These are phyloP conservation scores for Rattus rattus DNA, from an alignment of 2,113 vertebrate genomes.

Conservation along the genomic window DNA sequence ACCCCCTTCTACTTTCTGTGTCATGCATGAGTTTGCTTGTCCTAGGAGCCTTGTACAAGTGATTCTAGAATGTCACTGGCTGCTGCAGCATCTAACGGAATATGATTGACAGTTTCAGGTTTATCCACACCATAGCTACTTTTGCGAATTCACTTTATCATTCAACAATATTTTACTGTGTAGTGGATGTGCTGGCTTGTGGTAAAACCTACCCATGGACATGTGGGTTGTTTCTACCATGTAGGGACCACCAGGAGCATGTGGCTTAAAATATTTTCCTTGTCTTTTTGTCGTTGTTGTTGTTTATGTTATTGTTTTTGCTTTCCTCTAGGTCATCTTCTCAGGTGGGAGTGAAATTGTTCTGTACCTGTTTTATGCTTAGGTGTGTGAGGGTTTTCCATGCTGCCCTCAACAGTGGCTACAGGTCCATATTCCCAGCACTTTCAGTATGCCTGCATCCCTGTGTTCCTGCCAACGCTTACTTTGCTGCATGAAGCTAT, in stretches of 20 bases:
- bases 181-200: rapidly evolving
- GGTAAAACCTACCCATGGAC: too few species aligned
- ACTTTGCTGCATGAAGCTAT: rapidly evolving
- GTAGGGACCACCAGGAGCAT: rapidly evolving
- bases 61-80: neutral
- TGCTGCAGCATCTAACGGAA: too few species aligned
- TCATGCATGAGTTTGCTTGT: neutral
- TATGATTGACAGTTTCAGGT: too few species aligned
- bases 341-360: rapidly evolving
- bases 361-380: rapidly evolving
- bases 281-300: too few species aligned
- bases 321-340: rapidly evolving
- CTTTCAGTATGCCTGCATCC: rapidly evolving
- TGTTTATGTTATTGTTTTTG: neutral
- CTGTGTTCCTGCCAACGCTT: rapidly evolving
- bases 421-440: rapidly evolving
- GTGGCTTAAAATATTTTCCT: too few species aligned
- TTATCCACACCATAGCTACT: rapidly evolving
- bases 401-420: rapidly evolving
- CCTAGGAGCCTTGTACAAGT: too few species aligned
- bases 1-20: neutral
- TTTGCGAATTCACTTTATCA: rapidly evolving
- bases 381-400: rapidly evolving
- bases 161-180: rapidly evolving
- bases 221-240: rapidly evolving